Evolutionary conservation across 2,888 invertebrate genomes (phyloP), one percentile per base, ranked within the genome.

Genomic region (Leucania comma): DNA sequence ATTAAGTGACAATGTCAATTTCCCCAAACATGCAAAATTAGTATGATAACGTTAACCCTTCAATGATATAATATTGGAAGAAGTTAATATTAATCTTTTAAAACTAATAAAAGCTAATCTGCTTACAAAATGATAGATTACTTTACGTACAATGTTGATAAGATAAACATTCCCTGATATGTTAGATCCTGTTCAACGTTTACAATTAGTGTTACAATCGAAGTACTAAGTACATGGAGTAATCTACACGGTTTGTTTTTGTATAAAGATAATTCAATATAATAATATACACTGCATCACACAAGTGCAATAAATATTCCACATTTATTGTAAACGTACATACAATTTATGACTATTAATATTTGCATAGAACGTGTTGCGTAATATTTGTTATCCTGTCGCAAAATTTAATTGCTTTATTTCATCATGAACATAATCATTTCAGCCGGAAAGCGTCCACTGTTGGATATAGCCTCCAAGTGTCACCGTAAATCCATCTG

Each of bases 171-270:
- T 53, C 38, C 10, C 64, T 63, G 80, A 82, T 86, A 82, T 29
- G 35, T 46, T 70, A 84, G 81, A 88, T 87, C 87, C 87, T 85
- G 88, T 84, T 86, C 73, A 77, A 26, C 76, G 73, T 85, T 86
- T 76, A 72, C 78, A 72, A 67, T 68, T 48, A 72, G 53, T 67
- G 24, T 38, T 60, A 72, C 70, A 59, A 64, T 70, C 48, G n/a
- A 50, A 62, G 66, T 68, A 29, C 48, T 61, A 68, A 53, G 60
- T 65, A 68, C 50, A 9, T 58, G 20, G 57, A 35, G 35, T 64
- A 72, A 72, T 67, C 42, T 54, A 51, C 59, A 64, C 68, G 63
- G 57, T 70, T 69, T 73, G 69, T 73, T 64, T 78, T 62, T 51
- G 17, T 67, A 58, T 50, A 24, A 51, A 42, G 17, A 20, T 42